Base-by-base conservation (phyloP, 2,113 vertebrate species). In the Alligator mississippiensis region DNA sequence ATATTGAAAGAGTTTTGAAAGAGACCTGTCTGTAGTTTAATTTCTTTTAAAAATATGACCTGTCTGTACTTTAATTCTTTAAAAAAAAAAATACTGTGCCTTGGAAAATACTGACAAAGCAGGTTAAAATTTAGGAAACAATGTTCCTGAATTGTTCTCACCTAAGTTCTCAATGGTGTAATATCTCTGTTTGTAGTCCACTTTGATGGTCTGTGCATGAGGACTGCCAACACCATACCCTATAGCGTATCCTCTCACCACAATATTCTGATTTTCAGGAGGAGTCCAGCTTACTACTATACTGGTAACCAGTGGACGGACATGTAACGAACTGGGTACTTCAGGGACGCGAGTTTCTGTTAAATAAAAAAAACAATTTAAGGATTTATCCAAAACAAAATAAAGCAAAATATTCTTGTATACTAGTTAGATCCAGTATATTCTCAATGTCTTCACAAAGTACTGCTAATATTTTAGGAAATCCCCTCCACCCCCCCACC, bases 261-360 rank as follows among this genome's bases (percentile, higher is more conserved):
- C 98, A 2, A 99, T 98, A 96, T 99, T 99, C 98, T 99, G 99
- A 97, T 99, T 99, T 96, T 99, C 99, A 0, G 99, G 99, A 0
- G 99, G 99, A 2, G 99, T 99, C 99, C 99, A 99, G 97, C 99
- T 99, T 24, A 99, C 99, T 27, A 99, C 99, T 2, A 99, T 99
- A 85, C 99, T 99, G 93, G 98, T 99, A 85, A 99, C 98, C 34
- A 99, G 98, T 0, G 99, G 98, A 1, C 99, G 99, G 58, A 99
- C 99, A 0, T 99, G 99, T 34, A 99, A 98, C 4, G 99, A 99
- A 84, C 99, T 99, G 5, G 99, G 99, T 75, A 99, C 98, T 87
- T 99, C 99, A 0, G 99, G 99, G 72, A 99, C 99, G 0, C 98
- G 98, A 1, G 98, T 98, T 96, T 99, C 99, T 99, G 97, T 30